Evolutionary conservation across 2,113 vertebrate genomes (phyloP), one percentile per base, ranked within the genome.

Genomic region (Pteruthius melanotis): DNA sequence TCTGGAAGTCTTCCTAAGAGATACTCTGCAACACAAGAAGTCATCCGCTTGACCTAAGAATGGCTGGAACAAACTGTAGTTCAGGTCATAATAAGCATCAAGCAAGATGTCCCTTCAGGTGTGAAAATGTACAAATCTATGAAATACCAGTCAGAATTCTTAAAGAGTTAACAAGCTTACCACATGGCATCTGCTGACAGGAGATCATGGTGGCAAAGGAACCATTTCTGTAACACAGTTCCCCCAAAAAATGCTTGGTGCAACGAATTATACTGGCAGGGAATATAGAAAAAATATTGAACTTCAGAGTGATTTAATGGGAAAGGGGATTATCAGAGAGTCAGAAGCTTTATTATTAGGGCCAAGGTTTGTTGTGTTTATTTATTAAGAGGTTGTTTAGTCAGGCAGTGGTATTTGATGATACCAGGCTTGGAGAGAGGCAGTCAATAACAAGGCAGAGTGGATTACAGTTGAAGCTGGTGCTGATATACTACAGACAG

Each of bases 381-480:
- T 92, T 96, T 97, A 94, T 95, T 90, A 89, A 82, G 84, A 81
- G 49, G 39, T 69, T 93, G 49, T 89, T 90, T 91, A 95, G 71
- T 84, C 68, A 75, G 82, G 35, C 76, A 92, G 76, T 69, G 45
- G 60, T 64, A 92, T 96, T 95, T 87, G 90, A 78, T 76, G 85
- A 93, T 90, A 82, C 88, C 57, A 35, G 61, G 56, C 60, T 90
- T 89, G 88, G 56, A 93, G 54, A 49, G 45, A 90, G 49, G 57
- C 80, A 84, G 92, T 96, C 95, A 96, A 95, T 96, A 96, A 90
- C 54, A 69, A 84, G 61, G 72, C 72, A 89, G 88, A 97, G 92
- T 87, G 88, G 92, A 96, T 96, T 96, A 94, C 77, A 92, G 89
- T 69, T 89, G 90, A 89, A 90, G 53, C 72, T 87, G 52, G 61